Evolutionary conservation across 2,113 vertebrate genomes (phyloP).

Genomic region (Bujurquina vittata): DNA sequence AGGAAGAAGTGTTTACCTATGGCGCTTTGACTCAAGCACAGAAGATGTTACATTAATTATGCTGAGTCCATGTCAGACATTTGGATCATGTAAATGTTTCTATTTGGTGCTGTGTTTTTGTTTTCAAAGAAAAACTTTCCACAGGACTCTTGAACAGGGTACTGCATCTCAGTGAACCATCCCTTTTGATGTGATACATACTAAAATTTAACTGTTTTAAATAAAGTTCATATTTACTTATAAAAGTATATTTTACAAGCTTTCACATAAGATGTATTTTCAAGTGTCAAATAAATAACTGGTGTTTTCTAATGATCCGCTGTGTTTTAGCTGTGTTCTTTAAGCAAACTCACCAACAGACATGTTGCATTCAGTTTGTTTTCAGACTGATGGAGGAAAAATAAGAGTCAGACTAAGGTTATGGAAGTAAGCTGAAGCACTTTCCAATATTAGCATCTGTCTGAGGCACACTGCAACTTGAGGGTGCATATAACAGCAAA

Average conservation of each 20-base stretch:
- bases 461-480: not conserved
- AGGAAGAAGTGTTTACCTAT: slow-evolving; percentile 37
- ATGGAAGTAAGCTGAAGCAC: not conserved
- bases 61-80: slow-evolving; percentile 18
- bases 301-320: slow-evolving; percentile 62
- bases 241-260: slow-evolving; percentile 75
- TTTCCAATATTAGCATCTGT: not conserved
- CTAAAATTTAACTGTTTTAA: slow-evolving; percentile 60
- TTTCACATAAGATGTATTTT: slow-evolving; percentile 77
- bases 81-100: slow-evolving; percentile 31
- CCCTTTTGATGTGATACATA: slow-evolving; percentile 74
- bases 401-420: not conserved
- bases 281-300: slow-evolving; percentile 77
- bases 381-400: not conserved
- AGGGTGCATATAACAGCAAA: not conserved
- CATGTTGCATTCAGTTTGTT: not conserved
- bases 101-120: slow-evolving; percentile 60
- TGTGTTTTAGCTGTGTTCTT: not conserved
- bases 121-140: slow-evolving; percentile 50
- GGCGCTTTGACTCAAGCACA: slow-evolving; percentile 41
- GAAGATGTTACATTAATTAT: slow-evolving; percentile 30
- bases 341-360: not conserved
- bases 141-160: slow-evolving; percentile 63
- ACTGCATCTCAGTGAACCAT: slow-evolving; percentile 70
- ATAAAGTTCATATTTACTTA: slow-evolving; percentile 67